Evolutionary conservation across 64 coral and sea anemone species (phyloP).

Genomic region (Dendronephthya gigantea): DNA sequence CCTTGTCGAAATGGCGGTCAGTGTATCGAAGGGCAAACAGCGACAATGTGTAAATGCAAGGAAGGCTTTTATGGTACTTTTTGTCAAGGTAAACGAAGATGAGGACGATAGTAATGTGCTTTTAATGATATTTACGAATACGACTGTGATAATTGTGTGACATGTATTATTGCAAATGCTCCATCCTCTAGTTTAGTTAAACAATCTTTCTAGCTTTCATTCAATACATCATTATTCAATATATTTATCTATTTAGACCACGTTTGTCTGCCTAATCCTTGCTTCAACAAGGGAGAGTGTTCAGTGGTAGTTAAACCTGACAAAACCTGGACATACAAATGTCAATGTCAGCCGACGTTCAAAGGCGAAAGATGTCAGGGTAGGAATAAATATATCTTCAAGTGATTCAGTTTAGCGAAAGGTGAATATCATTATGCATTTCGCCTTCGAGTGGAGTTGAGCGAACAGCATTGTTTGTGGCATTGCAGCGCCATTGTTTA

Average conservation of each 20-base stretch:
- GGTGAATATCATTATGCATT: too few relatives aligned
- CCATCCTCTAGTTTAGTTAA: too few relatives aligned
- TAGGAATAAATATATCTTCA: too few relatives aligned
- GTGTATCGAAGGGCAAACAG: constrained; percentile 51
- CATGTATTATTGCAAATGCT: too few relatives aligned
- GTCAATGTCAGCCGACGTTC: neutral
- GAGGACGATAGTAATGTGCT: too few relatives aligned
- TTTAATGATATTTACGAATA: too few relatives aligned
- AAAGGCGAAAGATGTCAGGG: neutral
- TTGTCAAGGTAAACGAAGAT: constrained; percentile 32
- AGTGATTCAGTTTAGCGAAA: too few relatives aligned
- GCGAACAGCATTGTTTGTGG: too few relatives aligned
- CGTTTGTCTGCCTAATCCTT: neutral
- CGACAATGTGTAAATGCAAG: constrained; percentile 49
- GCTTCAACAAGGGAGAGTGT: neutral
- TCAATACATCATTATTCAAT: neutral
- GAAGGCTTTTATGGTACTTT: constrained; percentile 43
- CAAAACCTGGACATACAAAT: neutral
- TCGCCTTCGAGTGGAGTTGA: too few relatives aligned
- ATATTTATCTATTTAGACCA: neutral
- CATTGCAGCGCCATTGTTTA: too few relatives aligned
- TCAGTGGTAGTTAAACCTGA: neutral
- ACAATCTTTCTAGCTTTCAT: neutral
- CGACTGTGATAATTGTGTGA: too few relatives aligned
- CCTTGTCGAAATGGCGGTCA: constrained; percentile 78